phyloP scores from a whole-genome alignment of 2,888 invertebrate genomes.

The Teleiodes luculella region DNA sequence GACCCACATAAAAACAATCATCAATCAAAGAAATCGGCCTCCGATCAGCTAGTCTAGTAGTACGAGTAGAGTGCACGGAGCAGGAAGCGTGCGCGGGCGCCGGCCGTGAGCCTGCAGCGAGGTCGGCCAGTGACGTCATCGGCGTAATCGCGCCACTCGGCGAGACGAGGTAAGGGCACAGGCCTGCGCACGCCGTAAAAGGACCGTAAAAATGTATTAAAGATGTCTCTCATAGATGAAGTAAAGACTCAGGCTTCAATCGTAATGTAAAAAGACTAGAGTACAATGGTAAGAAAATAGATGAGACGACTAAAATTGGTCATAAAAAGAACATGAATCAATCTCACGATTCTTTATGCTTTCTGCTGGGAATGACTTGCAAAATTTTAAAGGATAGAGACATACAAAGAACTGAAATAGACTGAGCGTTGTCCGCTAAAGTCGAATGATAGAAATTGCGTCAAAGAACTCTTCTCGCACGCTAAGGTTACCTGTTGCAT shows the following conservation, averaged over 20 bases:
- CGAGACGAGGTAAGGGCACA: conserved; percentile 7
- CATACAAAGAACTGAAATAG: too few species aligned
- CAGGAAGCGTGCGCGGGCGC: conserved; percentile 29
- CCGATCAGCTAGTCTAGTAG: not conserved
- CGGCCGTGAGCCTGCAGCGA: conserved; percentile 26
- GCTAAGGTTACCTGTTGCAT: too few species aligned
- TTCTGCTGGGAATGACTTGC: too few species aligned
- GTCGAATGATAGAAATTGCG: too few species aligned
- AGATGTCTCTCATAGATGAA: not conserved
- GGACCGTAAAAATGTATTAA: not conserved
- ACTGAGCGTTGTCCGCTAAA: too few species aligned
- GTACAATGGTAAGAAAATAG: not conserved
- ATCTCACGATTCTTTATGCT: too few species aligned
- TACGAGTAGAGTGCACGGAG: conserved; percentile 14
- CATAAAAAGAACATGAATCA: not conserved
- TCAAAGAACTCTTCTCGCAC: too few species aligned
- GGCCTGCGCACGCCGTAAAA: conserved; percentile 1
- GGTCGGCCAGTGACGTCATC: conserved; percentile 23
- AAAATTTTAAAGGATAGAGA: too few species aligned
- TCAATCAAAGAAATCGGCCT: not conserved
- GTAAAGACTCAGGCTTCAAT: not conserved
- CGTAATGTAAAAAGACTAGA: not conserved
- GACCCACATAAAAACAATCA: not conserved
- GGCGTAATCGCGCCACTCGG: conserved; percentile 12
- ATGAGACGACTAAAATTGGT: not conserved